Percentiles rank a stretch among this genome's conserved stretches.
phyloP scores from a whole-genome alignment of 2,888 invertebrate genomes.

The Blera fallax region DNA sequence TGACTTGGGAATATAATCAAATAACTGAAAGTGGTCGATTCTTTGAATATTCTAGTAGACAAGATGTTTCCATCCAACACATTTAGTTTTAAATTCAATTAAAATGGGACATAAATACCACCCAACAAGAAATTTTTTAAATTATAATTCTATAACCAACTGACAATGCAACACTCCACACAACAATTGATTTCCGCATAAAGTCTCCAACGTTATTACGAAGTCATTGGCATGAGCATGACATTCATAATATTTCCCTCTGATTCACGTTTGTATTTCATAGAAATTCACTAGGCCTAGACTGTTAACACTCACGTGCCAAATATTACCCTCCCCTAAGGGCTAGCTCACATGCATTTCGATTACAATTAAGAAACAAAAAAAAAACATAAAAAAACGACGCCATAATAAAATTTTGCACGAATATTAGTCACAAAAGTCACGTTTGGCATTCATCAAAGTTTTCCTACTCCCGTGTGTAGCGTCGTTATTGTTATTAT shows the following conservation, averaged over 20 bases:
- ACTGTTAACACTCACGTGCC: slow-evolving; percentile 27
- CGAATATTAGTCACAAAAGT: slow-evolving; percentile 39
- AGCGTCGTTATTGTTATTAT: slow-evolving; percentile 27
- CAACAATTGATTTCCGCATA: slow-evolving; percentile 9
- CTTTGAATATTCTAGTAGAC: not conserved
- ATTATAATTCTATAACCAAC: not conserved
- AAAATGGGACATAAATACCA: not conserved
- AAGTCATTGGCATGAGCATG: slow-evolving; percentile 18
- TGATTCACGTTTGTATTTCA: slow-evolving; percentile 30
- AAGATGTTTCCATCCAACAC: too few species aligned
- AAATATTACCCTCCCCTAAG: not conserved
- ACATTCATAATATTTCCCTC: slow-evolving; percentile 7
- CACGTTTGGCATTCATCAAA: slow-evolving; percentile 47
- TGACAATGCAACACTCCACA: not conserved
- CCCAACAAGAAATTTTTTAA: not conserved
- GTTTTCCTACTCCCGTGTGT: slow-evolving; percentile 6
- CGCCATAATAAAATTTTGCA: slow-evolving; percentile 14
- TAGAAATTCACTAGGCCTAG: slow-evolving; percentile 8
- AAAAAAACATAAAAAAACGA: not conserved
- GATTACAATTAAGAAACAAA: not conserved
- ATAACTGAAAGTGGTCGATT: not conserved
- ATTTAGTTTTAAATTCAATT: not conserved
- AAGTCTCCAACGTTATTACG: not conserved
- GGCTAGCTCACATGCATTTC: slow-evolving; percentile 3
- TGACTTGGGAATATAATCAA: slow-evolving; percentile 5